Percentiles rank a stretch among this genome's conserved stretches.
phyloP scores from a whole-genome alignment of 2,888 invertebrate genomes.

The Willowsia nigromaculata region DNA sequence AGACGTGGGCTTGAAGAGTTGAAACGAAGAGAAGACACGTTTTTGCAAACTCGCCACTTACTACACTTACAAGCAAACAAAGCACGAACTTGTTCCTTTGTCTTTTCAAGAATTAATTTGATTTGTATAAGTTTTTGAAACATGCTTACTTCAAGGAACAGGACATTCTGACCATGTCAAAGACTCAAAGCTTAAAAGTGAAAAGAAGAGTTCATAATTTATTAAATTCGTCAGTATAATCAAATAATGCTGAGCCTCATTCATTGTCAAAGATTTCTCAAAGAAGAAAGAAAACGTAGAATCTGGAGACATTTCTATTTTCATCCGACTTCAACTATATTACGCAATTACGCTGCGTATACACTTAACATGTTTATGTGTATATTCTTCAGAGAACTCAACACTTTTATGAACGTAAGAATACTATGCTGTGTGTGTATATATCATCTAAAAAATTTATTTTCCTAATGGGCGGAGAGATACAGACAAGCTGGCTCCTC shows the following conservation, averaged over 20 bases:
- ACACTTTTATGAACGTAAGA: not conserved
- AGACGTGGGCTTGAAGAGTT: not conserved
- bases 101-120: not conserved
- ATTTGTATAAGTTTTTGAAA: slow-evolving; percentile 30
- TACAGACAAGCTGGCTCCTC: slow-evolving; percentile 44
- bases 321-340: too few relatives aligned
- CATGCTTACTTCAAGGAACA: not conserved
- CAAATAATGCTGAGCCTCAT: too few relatives aligned
- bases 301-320: too few relatives aligned
- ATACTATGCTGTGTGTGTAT: not conserved
- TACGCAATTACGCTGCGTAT: too few relatives aligned
- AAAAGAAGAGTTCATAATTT: not conserved
- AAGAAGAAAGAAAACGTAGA: too few relatives aligned
- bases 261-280: too few relatives aligned
- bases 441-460: not conserved
- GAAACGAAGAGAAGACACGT: not conserved
- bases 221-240: not conserved
- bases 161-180: not conserved
- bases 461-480: slow-evolving; percentile 27
- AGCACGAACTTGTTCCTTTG: slow-evolving; percentile 31
- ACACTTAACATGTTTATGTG: too few relatives aligned
- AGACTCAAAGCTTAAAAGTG: not conserved
- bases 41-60: too few relatives aligned
- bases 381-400: too few relatives aligned
- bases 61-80: slow-evolving; percentile 3